Conservation (phyloP, 2,888 invertebrate genomes). For the Lasioglossum malachurum region DNA sequence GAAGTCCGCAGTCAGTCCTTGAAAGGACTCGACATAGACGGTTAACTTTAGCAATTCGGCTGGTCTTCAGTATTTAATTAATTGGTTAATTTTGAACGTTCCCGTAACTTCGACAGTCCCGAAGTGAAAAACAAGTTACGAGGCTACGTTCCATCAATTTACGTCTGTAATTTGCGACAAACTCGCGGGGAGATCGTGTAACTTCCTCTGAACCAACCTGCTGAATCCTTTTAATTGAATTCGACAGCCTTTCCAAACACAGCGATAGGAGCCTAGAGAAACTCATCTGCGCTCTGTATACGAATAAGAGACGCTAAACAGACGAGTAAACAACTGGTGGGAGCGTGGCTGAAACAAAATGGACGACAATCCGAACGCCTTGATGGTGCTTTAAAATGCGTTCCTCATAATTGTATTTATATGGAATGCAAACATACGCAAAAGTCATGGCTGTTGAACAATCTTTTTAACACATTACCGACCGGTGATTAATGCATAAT, state of each 20-base stretch:
- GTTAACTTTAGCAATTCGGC: background rate
- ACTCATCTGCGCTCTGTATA: slow-evolving; percentile 40
- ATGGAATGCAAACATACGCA: background rate
- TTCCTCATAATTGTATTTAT: too few species aligned
- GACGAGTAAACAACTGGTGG: slow-evolving; percentile 3
- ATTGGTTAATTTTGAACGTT: slow-evolving; percentile 21
- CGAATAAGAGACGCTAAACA: slow-evolving; percentile 50
- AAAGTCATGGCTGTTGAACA: too few species aligned
- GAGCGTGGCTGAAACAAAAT: slow-evolving; percentile 19
- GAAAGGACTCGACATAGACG: background rate
- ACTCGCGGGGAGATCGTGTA: slow-evolving; percentile 21
- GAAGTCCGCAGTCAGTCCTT: background rate
- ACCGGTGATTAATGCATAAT: too few species aligned
- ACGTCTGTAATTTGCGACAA: slow-evolving; percentile 38
- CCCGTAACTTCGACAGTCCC: slow-evolving; percentile 6
- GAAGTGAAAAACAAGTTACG: slow-evolving; percentile 28
- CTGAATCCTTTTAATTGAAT: slow-evolving; percentile 56
- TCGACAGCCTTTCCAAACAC: slow-evolving; percentile 34
- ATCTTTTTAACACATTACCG: too few species aligned
- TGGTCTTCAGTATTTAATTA: slow-evolving; percentile 25
- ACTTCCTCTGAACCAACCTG: slow-evolving; percentile 36
- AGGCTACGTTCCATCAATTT: slow-evolving; percentile 25
- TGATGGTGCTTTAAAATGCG: background rate
- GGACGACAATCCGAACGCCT: background rate
- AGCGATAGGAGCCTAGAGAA: slow-evolving; percentile 19